phyloP scores from a whole-genome alignment of 2,113 vertebrate species.

The Salvator merianae region DNA sequence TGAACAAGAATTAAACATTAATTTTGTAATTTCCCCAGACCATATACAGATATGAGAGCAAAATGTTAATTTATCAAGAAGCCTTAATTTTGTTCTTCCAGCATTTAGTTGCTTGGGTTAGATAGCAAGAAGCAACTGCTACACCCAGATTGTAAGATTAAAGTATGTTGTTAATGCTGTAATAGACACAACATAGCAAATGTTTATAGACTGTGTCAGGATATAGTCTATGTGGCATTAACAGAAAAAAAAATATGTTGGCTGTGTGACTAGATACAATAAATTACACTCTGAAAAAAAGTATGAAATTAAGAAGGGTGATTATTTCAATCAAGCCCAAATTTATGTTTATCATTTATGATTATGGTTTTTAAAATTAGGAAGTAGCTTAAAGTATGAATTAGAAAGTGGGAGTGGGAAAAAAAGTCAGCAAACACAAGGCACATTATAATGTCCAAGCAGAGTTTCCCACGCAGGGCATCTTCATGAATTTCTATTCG shows the following conservation, averaged over 20 bases:
- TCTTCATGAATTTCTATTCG: neutral
- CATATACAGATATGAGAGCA: neutral
- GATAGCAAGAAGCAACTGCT: neutral
- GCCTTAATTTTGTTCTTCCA: neutral
- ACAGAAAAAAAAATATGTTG: neutral
- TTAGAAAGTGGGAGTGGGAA: neutral
- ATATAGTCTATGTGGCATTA: neutral
- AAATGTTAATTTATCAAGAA: neutral
- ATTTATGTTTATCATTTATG: neutral
- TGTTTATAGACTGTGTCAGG: neutral
- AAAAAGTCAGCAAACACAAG: neutral
- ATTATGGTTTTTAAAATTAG: neutral
- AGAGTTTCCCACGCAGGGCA: neutral
- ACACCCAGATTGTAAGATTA: neutral
- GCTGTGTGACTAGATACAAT: neutral
- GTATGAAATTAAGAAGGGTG: neutral
- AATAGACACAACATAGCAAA: neutral
- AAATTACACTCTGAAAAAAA: neutral
- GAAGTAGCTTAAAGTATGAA: conserved; percentile 14
- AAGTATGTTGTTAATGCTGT: neutral
- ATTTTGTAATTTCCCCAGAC: neutral
- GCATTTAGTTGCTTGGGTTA: neutral
- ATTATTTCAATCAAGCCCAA: neutral
- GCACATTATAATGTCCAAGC: neutral
- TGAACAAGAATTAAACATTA: neutral